Evolutionary conservation across 2,888 invertebrate species (phyloP), one percentile per base, ranked within the genome.

Genomic region (Abscondita cerata): DNA sequence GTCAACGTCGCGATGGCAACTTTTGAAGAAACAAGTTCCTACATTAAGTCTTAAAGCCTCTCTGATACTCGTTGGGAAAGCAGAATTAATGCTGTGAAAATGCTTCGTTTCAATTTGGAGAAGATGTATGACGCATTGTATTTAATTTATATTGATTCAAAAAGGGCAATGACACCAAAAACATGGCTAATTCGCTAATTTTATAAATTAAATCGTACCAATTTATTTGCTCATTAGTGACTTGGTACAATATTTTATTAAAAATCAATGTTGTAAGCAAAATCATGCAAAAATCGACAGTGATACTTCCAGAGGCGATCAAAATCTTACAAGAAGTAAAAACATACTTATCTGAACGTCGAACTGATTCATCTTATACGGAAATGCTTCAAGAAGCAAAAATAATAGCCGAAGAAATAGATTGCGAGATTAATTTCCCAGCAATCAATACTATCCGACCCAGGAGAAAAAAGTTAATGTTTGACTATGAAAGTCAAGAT

Each of bases 241-340:
- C 36, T 13, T 51, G 51, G 33, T 51, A 51, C 25, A 13, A 33
- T 33, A 51, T 51, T 13, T 51, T 33, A 51, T 15, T 16, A 11
- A 51, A 51, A 34, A 33, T 51, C 16, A 51, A 51, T 51, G 13
- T 51, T 33, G 15, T 33, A 13, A 51, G 34, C 33, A 51, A 34
- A 13, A 8, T n/a, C 15, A 33, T 51, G 34, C 51, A 51, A 51
- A 33, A 34, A 33, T 33, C 36, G 2, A 18, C 33, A 34, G 34
- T 36, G 8, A 3, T n/a, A 11, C n/a, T 51, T 9, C 36, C 51
- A 12, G 18, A 12, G 11, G 16, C 25, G n/a, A 15, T 51, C 8
- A n/a, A 33, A 34, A 51, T 33, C 16, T 16, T 51, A 16, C 11
- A 33, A 15, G 15, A 34, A 15, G n/a, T 51, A 13, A 12, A 51